phyloP scores from a whole-genome alignment of 1,140 invertebrate species.

The Camponotus vicinus region DNA sequence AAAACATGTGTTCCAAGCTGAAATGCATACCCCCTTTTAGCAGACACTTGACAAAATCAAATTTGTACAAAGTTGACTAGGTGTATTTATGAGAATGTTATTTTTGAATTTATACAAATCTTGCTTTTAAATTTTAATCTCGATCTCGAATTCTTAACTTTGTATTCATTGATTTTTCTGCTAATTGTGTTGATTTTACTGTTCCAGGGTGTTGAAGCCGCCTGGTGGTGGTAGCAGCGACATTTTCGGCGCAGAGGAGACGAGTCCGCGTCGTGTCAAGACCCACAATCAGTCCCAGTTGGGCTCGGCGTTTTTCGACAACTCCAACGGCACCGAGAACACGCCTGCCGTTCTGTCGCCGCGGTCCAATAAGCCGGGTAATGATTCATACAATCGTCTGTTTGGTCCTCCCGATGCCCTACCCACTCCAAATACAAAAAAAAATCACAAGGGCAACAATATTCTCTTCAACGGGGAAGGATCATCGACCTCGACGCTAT shows the following conservation, averaged over 20 bases:
- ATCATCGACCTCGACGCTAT: slow-evolving; percentile 59
- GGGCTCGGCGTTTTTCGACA: slow-evolving; percentile 83
- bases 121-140: background rate
- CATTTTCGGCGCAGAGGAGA: slow-evolving; percentile 87
- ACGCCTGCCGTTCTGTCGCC: slow-evolving; percentile 75
- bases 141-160: background rate
- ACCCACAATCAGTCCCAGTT: slow-evolving; percentile 82
- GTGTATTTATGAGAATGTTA: too few species aligned
- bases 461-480: slow-evolving; percentile 78
- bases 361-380: slow-evolving; percentile 85
- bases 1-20: too few species aligned
- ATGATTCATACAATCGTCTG: slow-evolving; percentile 86
- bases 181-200: background rate
- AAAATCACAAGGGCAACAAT: slow-evolving; percentile 85
- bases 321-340: slow-evolving; percentile 72
- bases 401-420: slow-evolving; percentile 86
- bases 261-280: slow-evolving; percentile 82
- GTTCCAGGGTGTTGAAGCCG: slow-evolving; percentile 88
- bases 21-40: too few species aligned
- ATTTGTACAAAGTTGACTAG: too few species aligned
- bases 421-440: slow-evolving; percentile 83
- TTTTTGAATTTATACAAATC: too few species aligned
- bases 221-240: slow-evolving; percentile 89
- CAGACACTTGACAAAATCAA: too few species aligned
- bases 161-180: background rate